These are phyloP conservation scores for Mactra quadrangularis DNA, from an alignment of 1,140 invertebrate genomes.

Conservation along the genomic window DNA sequence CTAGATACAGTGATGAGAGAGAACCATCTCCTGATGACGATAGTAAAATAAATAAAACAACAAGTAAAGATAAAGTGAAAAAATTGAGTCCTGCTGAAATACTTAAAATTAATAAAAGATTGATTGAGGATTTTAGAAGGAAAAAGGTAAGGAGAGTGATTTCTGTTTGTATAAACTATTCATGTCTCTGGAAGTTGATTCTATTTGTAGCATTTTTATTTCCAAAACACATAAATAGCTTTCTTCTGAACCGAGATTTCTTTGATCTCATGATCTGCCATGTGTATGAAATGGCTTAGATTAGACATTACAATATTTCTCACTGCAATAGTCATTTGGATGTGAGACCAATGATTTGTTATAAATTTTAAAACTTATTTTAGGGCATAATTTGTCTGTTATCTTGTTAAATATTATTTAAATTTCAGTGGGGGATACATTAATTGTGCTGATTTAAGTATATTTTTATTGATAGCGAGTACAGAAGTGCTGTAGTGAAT, in stretches of 20 bases:
- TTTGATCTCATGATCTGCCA: too few species aligned
- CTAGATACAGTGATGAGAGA: conserved; percentile 19
- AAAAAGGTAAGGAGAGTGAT: conserved; percentile 70
- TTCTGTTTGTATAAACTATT: neutral
- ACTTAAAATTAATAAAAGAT: conserved; percentile 70
- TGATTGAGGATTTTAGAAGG: conserved; percentile 76
- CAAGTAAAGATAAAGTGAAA: conserved; percentile 60
- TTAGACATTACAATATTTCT: too few species aligned
- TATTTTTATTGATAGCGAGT: too few species aligned
- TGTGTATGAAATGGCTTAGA: neutral
- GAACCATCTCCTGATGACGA: conserved; percentile 41
- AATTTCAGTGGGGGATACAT: too few species aligned
- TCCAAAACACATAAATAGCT: neutral
- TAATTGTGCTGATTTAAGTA: too few species aligned
- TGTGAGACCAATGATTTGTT: too few species aligned
- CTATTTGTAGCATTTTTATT: neutral
- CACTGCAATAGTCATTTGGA: too few species aligned
- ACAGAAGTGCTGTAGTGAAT: too few species aligned
- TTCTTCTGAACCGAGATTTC: neutral
- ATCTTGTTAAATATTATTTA: too few species aligned
- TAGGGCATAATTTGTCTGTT: too few species aligned
- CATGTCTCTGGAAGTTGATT: too few species aligned
- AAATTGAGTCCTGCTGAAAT: conserved; percentile 61
- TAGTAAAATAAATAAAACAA: conserved; percentile 60
- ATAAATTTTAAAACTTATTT: too few species aligned